Percentiles rank a stretch among this genome's conserved stretches.
phyloP scores from a whole-genome alignment of 2,113 vertebrate genomes.

The Cynopterus brachyotis region DNA sequence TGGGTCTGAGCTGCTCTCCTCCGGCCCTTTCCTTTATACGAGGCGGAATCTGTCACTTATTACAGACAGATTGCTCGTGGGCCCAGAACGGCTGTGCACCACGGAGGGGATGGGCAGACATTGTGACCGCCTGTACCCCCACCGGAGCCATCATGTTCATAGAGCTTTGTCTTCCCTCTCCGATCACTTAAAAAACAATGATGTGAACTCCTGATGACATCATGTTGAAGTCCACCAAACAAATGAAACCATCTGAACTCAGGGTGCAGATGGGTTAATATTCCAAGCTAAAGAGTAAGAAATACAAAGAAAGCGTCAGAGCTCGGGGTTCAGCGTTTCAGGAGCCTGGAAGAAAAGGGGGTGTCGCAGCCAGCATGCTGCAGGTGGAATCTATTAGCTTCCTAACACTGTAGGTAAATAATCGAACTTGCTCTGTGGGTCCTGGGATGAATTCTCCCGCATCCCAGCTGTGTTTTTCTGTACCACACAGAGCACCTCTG shows the following conservation, averaged over 20 bases:
- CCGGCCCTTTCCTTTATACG: slow-evolving; percentile 53
- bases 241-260: background rate
- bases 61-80: slow-evolving; percentile 76
- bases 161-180: slow-evolving; percentile 20
- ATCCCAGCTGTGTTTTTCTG: slow-evolving; percentile 57
- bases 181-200: background rate
- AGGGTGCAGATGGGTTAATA: background rate
- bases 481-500: background rate
- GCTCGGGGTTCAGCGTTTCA: background rate
- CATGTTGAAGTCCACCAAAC: background rate
- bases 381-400: slow-evolving; percentile 80
- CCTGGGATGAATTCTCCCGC: background rate
- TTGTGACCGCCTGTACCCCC: slow-evolving; percentile 63
- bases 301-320: background rate
- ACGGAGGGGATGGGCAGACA: background rate
- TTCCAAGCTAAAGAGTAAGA: background rate
- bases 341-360: background rate
- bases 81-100: slow-evolving; percentile 60
- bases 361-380: background rate
- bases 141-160: background rate
- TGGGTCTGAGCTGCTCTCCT: slow-evolving; percentile 12
- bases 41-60: slow-evolving; percentile 82
- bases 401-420: slow-evolving; percentile 64
- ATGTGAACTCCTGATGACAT: slow-evolving; percentile 2
- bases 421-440: background rate